Base-by-base conservation (phyloP, 2,888 invertebrate genomes). In the Listrodromus nycthemerus region DNA sequence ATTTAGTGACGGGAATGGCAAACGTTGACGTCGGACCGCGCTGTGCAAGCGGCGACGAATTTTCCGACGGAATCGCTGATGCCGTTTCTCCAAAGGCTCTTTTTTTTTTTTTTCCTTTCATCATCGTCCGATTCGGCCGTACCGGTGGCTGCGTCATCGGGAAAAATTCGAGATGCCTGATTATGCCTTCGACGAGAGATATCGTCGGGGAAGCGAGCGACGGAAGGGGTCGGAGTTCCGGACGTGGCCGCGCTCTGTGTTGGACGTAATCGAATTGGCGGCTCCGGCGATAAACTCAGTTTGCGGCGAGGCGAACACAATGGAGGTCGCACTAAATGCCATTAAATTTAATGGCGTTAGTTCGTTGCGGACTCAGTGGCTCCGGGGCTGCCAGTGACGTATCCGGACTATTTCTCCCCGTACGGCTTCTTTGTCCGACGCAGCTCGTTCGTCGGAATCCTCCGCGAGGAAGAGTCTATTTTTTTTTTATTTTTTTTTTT, bases 291-390 rank as follows among this genome's bases (percentile, higher is more conserved):
- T 81, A 81, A 81, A 81, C 76, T 82, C 69, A 77, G 82, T 77
- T 85, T 71, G 80, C 73, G 58, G 37, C 55, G 77, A 76, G 76
- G 58, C 55, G 79, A 83, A 77, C 74, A 80, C 70, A 74, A 70
- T 77, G 74, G 69, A 65, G 75, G 79, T 79, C 76, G 84, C 75
- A 78, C 78, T 73, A 86, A 86, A 84, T 61, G 82, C 87, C 86
- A 88, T 88, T 87, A 87, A 86, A 82, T 87, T 82, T 88, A 90
- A 89, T 87, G 85, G 87, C 83, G 83, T 86, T 83, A 87, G 71
- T 75, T 80, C 79, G 83, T 87, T 87, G 85, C 82, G 61, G 24
- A 63, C 71, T 48, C 45, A 50, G 65, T 24, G 37, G 58, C 58
- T 61, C 27, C 58, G 45, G 50, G 13, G 21, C 70, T 65, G 67